Base-by-base conservation (phyloP, 1,140 invertebrate species). In the Tribolium madens region DNA sequence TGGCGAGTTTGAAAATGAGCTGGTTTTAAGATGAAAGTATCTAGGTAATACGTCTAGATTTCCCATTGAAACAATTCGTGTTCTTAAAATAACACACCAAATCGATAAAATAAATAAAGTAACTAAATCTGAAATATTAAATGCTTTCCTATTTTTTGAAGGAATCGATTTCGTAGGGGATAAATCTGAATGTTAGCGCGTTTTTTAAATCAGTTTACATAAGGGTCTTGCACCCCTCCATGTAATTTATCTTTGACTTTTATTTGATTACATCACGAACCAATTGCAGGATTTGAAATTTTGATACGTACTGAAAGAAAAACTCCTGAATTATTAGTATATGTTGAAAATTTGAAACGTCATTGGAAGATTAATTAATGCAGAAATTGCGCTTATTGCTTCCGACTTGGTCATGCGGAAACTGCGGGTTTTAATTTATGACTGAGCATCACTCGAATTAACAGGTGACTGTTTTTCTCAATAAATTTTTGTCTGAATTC, bases 1-100 rank as follows among this genome's bases (percentile, higher is more conserved):
- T 76, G 36, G 4, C 42, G 12, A 50, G 74, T 69, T 48, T 48
- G 53, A 64, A 68, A 75, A 68, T 47, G 73, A 47, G 73, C 10
- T 6, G 12, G 33, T 31, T 14, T 50, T 21, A 21, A 21, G 3
- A 21, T 21, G 18, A 21, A 21, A 42, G n/a, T 42, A 42, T 42
- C 9, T 42, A 10, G n/a, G 36, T 42, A 42, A 42, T 42, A 10
- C 3, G 1, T 36, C 33, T 7, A 36, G 33, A 36, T 42, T 42
- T n/a, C n/a, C n/a, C n/a, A 42, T 42, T 42, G 36, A 42, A 42
- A 42, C 9, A 7, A 42, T 42, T 42, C 6, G 36, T 42, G 36
- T 9, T 9, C n/a, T 42, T n/a, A 10, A 42, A 42, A 42, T 42
- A 42, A 9, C 36, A 9, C 36, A 10, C 9, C 9, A 42, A 42